Evolutionary conservation across 2,113 vertebrate species (phyloP).

Genomic region (Platycercus adscitus): DNA sequence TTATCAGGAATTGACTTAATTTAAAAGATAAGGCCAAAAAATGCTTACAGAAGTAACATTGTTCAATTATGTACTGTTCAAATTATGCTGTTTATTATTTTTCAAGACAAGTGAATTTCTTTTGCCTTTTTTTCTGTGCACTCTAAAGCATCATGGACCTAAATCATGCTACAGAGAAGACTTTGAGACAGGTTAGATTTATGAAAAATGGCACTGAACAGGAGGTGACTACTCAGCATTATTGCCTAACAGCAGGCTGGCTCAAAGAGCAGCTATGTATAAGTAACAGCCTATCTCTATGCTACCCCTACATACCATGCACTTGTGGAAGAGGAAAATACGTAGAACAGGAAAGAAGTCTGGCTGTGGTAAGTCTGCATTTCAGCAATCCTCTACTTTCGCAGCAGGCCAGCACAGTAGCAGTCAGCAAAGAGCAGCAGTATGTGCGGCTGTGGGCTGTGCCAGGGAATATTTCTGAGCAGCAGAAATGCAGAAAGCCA

Average conservation of each 20-base stretch:
- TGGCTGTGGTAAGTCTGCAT: neutral
- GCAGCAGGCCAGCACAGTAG: neutral
- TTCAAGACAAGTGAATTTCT: neutral
- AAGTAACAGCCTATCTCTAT: neutral
- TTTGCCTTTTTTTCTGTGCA: neutral
- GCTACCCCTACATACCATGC: neutral
- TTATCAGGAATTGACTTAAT: slow-evolving; percentile 1
- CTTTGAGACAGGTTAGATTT: neutral
- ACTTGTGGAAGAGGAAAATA: neutral
- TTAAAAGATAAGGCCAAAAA: neutral
- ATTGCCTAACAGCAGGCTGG: neutral
- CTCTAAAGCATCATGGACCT: neutral
- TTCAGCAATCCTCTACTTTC: neutral
- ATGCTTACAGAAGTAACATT: neutral
- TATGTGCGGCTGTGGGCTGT: neutral
- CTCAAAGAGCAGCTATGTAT: neutral
- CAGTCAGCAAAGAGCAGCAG: neutral
- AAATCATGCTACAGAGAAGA: neutral
- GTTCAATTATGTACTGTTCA: neutral
- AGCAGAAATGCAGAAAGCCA: neutral
- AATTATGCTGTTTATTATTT: neutral
- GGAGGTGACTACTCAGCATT: neutral
- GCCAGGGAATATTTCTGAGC: neutral
- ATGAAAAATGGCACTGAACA: neutral
- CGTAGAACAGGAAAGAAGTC: neutral